A percentile compares a stretch with the other conserved stretches of the same genome.
Evolutionary conservation across 1,140 invertebrate genomes (phyloP).

Genomic region (Drosophila truncata): DNA sequence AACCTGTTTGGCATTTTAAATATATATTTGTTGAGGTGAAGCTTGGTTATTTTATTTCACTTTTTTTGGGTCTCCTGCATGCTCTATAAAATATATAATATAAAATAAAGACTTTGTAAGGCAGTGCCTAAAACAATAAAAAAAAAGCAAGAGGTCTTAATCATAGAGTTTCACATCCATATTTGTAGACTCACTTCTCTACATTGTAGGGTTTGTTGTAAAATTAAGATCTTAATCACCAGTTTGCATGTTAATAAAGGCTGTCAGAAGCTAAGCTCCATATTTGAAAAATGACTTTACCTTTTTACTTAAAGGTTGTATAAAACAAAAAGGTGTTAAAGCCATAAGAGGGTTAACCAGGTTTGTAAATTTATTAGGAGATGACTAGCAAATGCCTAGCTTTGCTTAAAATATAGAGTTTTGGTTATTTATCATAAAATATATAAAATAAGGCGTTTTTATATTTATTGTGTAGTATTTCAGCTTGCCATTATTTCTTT

Average conservation of each 20-base stretch:
- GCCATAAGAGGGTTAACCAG: background rate
- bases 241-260: conserved; percentile 10
- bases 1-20: conserved; percentile 68
- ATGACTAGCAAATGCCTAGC: background rate
- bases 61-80: background rate
- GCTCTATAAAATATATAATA: background rate
- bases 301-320: background rate
- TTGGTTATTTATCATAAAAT: background rate
- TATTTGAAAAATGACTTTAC: conserved; percentile 25
- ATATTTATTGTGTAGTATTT: too few species aligned
- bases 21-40: conserved; percentile 9
- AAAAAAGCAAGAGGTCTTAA: background rate
- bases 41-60: conserved; percentile 20
- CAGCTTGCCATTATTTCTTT: too few species aligned
- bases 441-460: too few species aligned
- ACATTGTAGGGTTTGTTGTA: background rate
- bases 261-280: conserved; percentile 14
- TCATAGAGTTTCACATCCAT: conserved; percentile 2
- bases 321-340: conserved; percentile 27
- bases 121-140: background rate
- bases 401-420: background rate
- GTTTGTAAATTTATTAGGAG: background rate
- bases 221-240: conserved; percentile 19
- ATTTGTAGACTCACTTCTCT: conserved; percentile 5
- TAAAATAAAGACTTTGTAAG: background rate